These are phyloP conservation scores for Ferrisia virgata DNA, from an alignment of 2,888 invertebrate genomes.

Conservation along the genomic window DNA sequence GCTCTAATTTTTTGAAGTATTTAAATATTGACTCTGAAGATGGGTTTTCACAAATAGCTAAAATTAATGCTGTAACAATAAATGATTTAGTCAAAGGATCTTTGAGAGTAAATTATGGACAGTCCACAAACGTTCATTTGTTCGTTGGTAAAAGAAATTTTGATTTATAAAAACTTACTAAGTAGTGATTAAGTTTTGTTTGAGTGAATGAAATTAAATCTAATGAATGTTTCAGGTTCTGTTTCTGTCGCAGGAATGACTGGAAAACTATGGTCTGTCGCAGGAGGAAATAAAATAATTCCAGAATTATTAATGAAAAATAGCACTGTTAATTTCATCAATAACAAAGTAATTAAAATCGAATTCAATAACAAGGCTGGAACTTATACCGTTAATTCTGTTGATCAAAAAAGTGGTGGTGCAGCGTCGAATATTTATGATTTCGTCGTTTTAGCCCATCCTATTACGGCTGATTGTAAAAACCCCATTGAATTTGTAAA, in stretches of 20 bases:
- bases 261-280: constrained; percentile 59
- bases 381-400: constrained; percentile 44
- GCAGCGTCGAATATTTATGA: constrained; percentile 54
- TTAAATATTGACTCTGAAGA: constrained; percentile 54
- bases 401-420: neutral
- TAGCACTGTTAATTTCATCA: constrained; percentile 54
- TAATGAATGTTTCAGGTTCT: constrained; percentile 53
- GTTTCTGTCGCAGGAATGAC: constrained; percentile 59
- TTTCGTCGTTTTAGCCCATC: constrained; percentile 60
- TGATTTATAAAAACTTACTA: neutral
- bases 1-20: constrained; percentile 55
- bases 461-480: constrained; percentile 56
- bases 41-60: constrained; percentile 53
- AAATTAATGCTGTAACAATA: constrained; percentile 56
- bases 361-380: constrained; percentile 50
- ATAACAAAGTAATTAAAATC: constrained; percentile 52
- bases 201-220: too few species aligned
- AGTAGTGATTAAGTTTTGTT: too few species aligned
- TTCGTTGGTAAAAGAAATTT: constrained; percentile 56
- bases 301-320: constrained; percentile 53
- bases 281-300: constrained; percentile 61
- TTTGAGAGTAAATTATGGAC: constrained; percentile 62
- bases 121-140: constrained; percentile 58
- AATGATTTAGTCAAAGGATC: constrained; percentile 60
- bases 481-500: constrained; percentile 55